Base-by-base conservation (phyloP, 2,888 invertebrate species). In the Thysanoteuthis rhombus region DNA sequence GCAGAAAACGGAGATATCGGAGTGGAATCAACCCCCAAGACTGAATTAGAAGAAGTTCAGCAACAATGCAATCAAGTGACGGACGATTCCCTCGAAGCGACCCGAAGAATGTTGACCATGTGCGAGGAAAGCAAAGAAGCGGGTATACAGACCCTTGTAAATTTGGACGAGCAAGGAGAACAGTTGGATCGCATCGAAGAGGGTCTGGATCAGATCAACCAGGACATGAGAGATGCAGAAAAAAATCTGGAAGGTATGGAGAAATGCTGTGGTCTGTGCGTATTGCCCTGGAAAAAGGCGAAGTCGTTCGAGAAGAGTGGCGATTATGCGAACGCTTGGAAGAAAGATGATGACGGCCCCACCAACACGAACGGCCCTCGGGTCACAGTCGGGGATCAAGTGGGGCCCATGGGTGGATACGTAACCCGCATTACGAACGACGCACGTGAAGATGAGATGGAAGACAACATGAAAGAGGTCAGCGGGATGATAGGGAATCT, bases 131-230 rank as follows among this genome's bases (percentile, higher is more conserved):
- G 99, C 98, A 99, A 99, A 98, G 99, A 99, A 98, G 99, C 99
- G 97, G 99, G 99, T 98, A 99, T 99, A 98, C 98, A 99, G 97
- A 99, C 99, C 98, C 98, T 99, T 98, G 99, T 99, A 98, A 99
- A 99, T 98, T 98, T 99, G 98, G 99, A 99, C 98, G 99, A 99
- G 98, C 99, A 99, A 98, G 99, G 99, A 99, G 99, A 99, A 97
- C 99, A 99, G 99, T 98, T 99, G 98, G 99, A 99, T 97, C 98
- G 99, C 96, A 99, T 99, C 97, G 99, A 99, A 97, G 99, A 99
- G 97, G 99, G 99, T 90, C 99, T 99, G 99, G 99, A 99, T 97
- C 99, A 99, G 97, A 99, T 99, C 97, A 99, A 99, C 97, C 98
- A 99, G 95, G 99, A 99, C 97, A 99, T 99, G 99, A 98, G 98